These are phyloP conservation scores for Ormyrus labotus DNA, from an alignment of 2,888 invertebrate genomes.

Conservation along the genomic window DNA sequence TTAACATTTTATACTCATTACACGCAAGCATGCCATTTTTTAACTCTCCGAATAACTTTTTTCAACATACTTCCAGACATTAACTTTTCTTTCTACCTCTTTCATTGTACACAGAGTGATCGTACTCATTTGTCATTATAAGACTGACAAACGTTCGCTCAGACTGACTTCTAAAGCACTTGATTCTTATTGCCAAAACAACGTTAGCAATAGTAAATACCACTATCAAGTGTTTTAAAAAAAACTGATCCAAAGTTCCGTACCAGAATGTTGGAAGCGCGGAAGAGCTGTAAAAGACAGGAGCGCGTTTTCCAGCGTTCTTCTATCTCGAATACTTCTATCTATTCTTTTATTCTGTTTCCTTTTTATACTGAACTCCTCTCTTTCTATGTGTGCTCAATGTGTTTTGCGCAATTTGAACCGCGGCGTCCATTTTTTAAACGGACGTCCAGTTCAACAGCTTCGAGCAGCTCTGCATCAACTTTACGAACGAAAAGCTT, in stretches of 20 bases:
- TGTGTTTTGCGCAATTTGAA: slow-evolving; percentile 57
- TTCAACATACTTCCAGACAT: background rate
- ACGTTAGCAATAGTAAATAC: no score
- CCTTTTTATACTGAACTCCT: slow-evolving; percentile 51
- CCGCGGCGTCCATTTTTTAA: slow-evolving; percentile 62
- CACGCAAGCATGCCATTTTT: slow-evolving; percentile 32
- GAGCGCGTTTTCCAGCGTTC: slow-evolving; percentile 16
- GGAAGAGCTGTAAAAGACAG: background rate
- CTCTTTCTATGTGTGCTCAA: slow-evolving; percentile 56
- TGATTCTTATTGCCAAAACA: slow-evolving; percentile 1
- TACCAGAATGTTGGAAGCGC: no score
- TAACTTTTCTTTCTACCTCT: background rate
- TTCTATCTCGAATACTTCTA: slow-evolving; percentile 10
- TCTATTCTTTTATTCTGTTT: slow-evolving; percentile 22
- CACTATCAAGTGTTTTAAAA: slow-evolving; percentile 17
- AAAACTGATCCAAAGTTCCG: no score
- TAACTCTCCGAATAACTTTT: slow-evolving; percentile 22
- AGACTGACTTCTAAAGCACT: slow-evolving; percentile 9
- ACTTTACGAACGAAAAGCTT: slow-evolving; percentile 96
- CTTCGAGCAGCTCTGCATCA: slow-evolving; percentile 97
- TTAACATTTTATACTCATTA: slow-evolving; percentile 16
- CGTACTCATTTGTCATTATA: slow-evolving; percentile 22
- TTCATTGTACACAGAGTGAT: slow-evolving; percentile 17
- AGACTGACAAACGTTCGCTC: slow-evolving; percentile 43
- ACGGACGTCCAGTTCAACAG: slow-evolving; percentile 85